Conservation (phyloP, 1,140 invertebrate species). For the Drosophila paulistorum region DNA sequence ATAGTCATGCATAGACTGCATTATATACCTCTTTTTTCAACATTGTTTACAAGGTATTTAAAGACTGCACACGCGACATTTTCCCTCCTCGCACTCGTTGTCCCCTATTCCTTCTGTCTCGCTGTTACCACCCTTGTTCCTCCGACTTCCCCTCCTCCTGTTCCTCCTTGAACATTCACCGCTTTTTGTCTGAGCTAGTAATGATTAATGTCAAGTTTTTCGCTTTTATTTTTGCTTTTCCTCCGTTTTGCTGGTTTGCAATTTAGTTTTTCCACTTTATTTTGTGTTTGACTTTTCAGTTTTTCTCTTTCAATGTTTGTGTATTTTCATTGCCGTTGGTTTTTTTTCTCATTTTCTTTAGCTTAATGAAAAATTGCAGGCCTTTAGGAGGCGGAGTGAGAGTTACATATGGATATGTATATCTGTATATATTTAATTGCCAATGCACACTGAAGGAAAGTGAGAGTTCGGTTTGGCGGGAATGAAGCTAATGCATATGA, state of each 20-base stretch:
- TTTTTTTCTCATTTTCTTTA: constrained; percentile 12
- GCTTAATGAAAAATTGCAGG: constrained; percentile 76
- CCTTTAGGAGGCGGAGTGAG: constrained; percentile 28
- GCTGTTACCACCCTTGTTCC: not conserved
- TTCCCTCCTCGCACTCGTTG: not conserved
- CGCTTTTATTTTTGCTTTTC: constrained; percentile 48
- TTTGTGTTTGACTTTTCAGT: constrained; percentile 37
- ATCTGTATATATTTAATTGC: constrained; percentile 57
- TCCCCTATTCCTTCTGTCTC: constrained; percentile 13
- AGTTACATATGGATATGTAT: constrained; percentile 40
- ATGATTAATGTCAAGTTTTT: constrained; percentile 78
- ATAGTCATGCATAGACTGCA: not conserved
- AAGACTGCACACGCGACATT: constrained; percentile 53
- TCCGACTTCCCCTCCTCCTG: not conserved
- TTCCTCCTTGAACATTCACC: not conserved
- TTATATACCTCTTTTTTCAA: not conserved
- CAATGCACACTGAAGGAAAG: constrained; percentile 47
- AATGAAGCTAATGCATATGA: constrained; percentile 51
- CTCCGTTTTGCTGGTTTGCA: constrained; percentile 50
- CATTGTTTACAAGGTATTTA: not conserved
- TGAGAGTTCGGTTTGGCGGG: constrained; percentile 56
- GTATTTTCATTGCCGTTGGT: constrained; percentile 54
- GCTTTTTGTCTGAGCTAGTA: constrained; percentile 66
- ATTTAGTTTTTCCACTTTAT: constrained; percentile 42
- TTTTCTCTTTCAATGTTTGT: constrained; percentile 41